A percentile compares a stretch with the other conserved stretches of the same genome.
Evolutionary conservation across 2,888 invertebrate genomes (phyloP).

Genomic region (Anorthoa munda): DNA sequence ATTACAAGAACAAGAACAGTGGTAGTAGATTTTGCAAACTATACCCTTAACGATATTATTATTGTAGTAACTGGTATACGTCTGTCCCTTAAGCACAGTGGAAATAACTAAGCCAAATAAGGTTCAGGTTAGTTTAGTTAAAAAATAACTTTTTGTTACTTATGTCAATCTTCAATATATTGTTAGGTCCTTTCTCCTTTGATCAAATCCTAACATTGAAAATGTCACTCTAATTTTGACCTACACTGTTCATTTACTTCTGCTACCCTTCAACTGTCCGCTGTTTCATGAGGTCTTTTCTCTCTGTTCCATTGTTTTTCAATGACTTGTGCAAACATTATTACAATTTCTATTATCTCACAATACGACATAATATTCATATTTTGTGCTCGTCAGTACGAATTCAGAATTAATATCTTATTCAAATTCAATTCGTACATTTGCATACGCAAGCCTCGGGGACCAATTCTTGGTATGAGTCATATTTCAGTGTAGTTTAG

Average conservation of each 20-base stretch:
- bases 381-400: slow-evolving; percentile 1
- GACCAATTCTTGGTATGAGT: slow-evolving; percentile 16
- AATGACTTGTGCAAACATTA: slow-evolving; percentile 23
- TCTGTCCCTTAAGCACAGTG: too few relatives aligned
- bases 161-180: neutral
- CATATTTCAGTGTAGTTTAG: slow-evolving; percentile 1
- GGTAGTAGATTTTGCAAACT: too few relatives aligned
- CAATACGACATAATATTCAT: slow-evolving; percentile 17
- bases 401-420: slow-evolving; percentile 30
- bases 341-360: neutral
- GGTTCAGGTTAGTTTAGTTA: neutral
- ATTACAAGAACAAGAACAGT: too few relatives aligned
- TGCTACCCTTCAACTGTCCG: neutral
- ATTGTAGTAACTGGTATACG: too few relatives aligned
- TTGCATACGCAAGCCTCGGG: slow-evolving; percentile 34
- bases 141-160: neutral
- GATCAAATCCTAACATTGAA: neutral
- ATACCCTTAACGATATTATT: too few relatives aligned
- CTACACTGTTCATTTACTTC: neutral
- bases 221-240: neutral
- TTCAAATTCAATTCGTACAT: slow-evolving; percentile 50
- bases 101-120: too few relatives aligned
- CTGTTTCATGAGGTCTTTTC: slow-evolving; percentile 21
- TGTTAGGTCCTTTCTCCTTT: neutral
- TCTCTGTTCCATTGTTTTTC: slow-evolving; percentile 21